A percentile compares a stretch with the other conserved stretches of the same genome.
These are phyloP conservation scores for Argyrosomus japonicus DNA, from an alignment of 2,113 vertebrate species.

Conservation along the genomic window DNA sequence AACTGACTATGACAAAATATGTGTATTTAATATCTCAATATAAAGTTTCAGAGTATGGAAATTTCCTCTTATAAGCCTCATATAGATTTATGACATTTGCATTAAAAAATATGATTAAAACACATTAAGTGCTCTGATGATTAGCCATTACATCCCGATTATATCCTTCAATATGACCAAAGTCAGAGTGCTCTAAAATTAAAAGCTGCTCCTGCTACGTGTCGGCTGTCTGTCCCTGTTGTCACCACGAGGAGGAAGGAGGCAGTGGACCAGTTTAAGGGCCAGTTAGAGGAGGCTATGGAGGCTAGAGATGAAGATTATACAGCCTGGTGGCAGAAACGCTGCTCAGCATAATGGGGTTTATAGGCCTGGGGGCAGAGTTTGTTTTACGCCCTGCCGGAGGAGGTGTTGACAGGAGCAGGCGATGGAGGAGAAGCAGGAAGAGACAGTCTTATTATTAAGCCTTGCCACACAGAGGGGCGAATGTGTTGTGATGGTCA, in stretches of 20 bases:
- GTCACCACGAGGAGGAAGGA: neutral
- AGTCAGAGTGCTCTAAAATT: conserved; percentile 7
- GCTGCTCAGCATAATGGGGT: conserved; percentile 70
- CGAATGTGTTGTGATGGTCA: conserved; percentile 14
- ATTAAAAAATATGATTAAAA: conserved; percentile 36
- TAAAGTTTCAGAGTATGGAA: neutral
- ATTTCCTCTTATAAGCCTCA: conserved; percentile 5
- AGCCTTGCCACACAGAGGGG: conserved; percentile 26
- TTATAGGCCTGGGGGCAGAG: conserved; percentile 64
- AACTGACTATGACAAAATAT: neutral
- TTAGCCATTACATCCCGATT: neutral
- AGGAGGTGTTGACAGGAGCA: conserved; percentile 64
- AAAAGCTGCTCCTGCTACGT: neutral
- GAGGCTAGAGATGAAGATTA: conserved; percentile 48
- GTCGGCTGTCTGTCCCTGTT: conserved; percentile 2
- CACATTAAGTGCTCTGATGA: conserved; percentile 31
- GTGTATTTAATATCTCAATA: neutral
- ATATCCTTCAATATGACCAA: neutral
- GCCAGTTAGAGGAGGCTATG: neutral
- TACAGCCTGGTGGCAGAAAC: conserved; percentile 61
- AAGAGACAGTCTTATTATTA: conserved; percentile 48
- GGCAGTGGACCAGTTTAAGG: conserved; percentile 43
- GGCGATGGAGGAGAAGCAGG: conserved; percentile 24
- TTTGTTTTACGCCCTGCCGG: conserved; percentile 65
- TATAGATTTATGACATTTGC: conserved; percentile 36